These are phyloP conservation scores for Drosophila mulleri DNA, from an alignment of 2,888 invertebrate genomes.

Conservation along the genomic window DNA sequence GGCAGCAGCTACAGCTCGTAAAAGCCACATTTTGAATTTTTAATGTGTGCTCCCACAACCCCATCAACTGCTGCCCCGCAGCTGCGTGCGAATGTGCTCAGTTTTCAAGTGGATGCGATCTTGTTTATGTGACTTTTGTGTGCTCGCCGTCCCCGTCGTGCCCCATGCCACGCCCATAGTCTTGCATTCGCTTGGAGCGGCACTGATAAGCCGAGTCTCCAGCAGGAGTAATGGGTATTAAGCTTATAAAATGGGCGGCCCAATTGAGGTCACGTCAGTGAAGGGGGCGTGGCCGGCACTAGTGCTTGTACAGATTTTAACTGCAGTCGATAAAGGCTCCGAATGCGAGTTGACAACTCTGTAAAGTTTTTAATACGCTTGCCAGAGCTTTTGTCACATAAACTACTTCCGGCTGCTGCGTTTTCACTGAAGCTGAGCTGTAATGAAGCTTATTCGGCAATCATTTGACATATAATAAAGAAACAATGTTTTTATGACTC, in stretches of 20 bases:
- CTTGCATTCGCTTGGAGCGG: constrained; percentile 14
- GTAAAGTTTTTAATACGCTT: constrained; percentile 1
- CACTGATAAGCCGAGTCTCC: constrained; percentile 26
- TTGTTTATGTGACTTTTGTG: constrained; percentile 72
- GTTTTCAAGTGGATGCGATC: constrained; percentile 72
- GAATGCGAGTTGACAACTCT: constrained; percentile 19
- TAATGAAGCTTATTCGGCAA: not conserved
- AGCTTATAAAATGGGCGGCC: constrained; percentile 44
- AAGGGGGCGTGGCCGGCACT: constrained; percentile 5
- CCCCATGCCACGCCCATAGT: not conserved
- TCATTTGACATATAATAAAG: not conserved
- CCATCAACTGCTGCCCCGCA: constrained; percentile 10
- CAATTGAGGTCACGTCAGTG: constrained; percentile 37
- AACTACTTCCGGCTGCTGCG: not conserved
- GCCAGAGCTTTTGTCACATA: not conserved
- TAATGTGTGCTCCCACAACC: constrained; percentile 44
- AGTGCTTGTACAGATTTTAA: constrained; percentile 24
- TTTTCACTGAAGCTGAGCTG: not conserved
- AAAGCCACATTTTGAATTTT: constrained; percentile 75
- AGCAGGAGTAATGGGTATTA: constrained; percentile 42
- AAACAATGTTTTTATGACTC: no score
- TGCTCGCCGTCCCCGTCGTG: constrained; percentile 4
- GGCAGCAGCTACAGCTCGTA: constrained; percentile 48
- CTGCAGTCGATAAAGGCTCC: constrained; percentile 34
- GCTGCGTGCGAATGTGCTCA: constrained; percentile 55